phyloP scores from a whole-genome alignment of 37 sponge, comb jelly and placozoan genomes.

The Tethya wilhelma region DNA sequence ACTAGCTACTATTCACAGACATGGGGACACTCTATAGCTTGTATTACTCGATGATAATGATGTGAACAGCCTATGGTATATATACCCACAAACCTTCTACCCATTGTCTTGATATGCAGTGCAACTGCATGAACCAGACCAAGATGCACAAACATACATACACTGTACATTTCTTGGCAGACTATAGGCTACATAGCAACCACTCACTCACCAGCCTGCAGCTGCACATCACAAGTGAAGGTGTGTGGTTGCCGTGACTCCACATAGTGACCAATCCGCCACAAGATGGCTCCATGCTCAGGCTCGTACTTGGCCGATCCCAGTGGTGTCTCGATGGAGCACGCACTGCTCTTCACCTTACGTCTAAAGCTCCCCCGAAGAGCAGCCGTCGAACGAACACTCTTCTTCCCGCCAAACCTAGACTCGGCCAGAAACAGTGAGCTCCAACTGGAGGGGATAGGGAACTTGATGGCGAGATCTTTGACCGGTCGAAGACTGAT shows the following conservation, averaged over 20 bases:
- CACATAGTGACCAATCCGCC: slow-evolving; percentile 78
- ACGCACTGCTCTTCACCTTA: slow-evolving; percentile 50
- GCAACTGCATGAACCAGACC: no score
- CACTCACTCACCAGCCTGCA: slow-evolving; percentile 46
- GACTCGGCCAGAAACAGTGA: slow-evolving; percentile 66
- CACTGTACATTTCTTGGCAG: no score
- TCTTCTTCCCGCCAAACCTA: slow-evolving; percentile 66
- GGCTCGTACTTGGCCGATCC: slow-evolving; percentile 84
- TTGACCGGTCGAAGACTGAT: slow-evolving; percentile 72
- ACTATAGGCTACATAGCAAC: no score
- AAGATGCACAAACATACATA: no score
- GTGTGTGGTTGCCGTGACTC: slow-evolving; percentile 55
- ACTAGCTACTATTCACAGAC: no score
- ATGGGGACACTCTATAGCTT: no score
- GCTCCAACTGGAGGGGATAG: slow-evolving; percentile 80
- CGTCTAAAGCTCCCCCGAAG: slow-evolving; percentile 83
- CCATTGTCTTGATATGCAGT: no score
- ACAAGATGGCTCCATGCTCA: slow-evolving; percentile 77
- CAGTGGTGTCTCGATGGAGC: slow-evolving; percentile 51
- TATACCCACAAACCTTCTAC: no score
- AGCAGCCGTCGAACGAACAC: slow-evolving; percentile 71
- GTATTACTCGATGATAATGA: no score
- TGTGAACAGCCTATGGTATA: no score
- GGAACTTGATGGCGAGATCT: slow-evolving; percentile 77
- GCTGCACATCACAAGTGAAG: slow-evolving; percentile 69